These are phyloP conservation scores for Tipula vernalis DNA, from an alignment of 2,888 invertebrate species.

Conservation along the genomic window DNA sequence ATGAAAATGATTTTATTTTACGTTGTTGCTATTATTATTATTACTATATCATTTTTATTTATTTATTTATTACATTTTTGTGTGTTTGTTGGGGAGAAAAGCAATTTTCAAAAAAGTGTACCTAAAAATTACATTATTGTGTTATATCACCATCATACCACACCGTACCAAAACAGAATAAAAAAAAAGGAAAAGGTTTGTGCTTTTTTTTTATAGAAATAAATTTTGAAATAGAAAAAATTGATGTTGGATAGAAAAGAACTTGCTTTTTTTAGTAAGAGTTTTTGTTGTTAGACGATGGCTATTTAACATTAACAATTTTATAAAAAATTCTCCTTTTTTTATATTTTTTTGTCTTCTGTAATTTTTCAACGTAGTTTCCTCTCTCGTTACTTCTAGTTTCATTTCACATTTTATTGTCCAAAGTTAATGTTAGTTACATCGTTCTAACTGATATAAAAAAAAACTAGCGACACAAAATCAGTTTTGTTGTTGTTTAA, in stretches of 20 bases:
- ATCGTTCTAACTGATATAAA: background rate
- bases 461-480: background rate
- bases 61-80: background rate
- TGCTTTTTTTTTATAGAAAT: background rate
- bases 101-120: background rate
- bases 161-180: background rate
- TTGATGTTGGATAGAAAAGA: background rate
- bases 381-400: background rate
- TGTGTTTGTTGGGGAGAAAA: background rate
- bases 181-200: background rate
- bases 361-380: background rate
- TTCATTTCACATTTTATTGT: background rate
- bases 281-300: background rate
- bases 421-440: background rate
- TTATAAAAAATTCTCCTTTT: background rate
- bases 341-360: background rate
- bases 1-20: background rate
- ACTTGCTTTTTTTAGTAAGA: background rate
- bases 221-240: background rate
- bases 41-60: background rate
- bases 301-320: background rate
- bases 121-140: background rate
- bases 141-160: background rate
- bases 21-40: background rate
- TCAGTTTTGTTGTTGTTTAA: conserved; percentile 4